Conservation (phyloP, 2,113 vertebrate genomes). For the Engraulis encrasicolus region DNA sequence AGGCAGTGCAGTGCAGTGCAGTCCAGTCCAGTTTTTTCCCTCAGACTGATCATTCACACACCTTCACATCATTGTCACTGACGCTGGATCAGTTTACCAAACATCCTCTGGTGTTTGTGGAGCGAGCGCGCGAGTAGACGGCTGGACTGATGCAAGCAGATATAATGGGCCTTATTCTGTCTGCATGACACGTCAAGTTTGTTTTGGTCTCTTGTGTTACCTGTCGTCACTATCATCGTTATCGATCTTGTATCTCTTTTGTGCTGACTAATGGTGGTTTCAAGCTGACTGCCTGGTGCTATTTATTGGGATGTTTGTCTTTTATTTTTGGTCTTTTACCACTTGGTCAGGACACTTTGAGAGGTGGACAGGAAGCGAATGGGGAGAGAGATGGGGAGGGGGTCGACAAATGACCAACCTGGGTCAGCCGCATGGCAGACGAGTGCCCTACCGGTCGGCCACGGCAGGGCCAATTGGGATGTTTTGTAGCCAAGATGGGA, state of each 20-base stretch:
- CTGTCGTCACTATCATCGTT: background rate
- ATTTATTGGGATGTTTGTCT: background rate
- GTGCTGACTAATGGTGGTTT: background rate
- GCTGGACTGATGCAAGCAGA: too few species aligned
- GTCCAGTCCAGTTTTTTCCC: background rate
- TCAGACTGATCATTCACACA: background rate
- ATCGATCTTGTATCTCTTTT: too few species aligned
- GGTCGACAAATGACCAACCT: too few species aligned
- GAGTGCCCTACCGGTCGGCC: too few species aligned
- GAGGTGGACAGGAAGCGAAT: too few species aligned
- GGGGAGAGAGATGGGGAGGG: too few species aligned
- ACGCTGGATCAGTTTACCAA: background rate
- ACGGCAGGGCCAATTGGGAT: too few species aligned
- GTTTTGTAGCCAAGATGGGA: background rate
- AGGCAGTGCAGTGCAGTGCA: too few species aligned
- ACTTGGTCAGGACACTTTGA: too few species aligned
- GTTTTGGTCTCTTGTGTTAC: background rate
- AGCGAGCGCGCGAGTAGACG: too few species aligned
- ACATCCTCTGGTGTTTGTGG: background rate
- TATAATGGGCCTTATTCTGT: background rate
- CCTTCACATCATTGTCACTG: background rate
- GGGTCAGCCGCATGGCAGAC: too few species aligned
- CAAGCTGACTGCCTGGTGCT: background rate
- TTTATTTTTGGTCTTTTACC: too few species aligned
- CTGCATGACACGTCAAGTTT: background rate